A percentile compares a stretch with the other conserved stretches of the same genome.
Evolutionary conservation across 2,888 invertebrate genomes (phyloP).

Genomic region (Agrotis clavis): DNA sequence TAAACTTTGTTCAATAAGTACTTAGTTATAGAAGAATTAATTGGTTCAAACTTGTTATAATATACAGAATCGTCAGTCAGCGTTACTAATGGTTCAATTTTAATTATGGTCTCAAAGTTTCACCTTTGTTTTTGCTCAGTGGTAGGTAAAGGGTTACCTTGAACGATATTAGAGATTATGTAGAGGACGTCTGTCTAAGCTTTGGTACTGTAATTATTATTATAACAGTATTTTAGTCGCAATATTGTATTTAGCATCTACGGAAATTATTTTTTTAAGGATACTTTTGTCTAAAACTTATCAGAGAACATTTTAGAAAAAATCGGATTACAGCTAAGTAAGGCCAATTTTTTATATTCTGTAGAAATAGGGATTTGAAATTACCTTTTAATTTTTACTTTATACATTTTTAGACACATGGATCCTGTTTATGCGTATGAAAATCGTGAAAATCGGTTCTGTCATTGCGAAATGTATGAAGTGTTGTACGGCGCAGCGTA

Average conservation of each 20-base stretch:
- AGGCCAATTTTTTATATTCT: no score
- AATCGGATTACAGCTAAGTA: no score
- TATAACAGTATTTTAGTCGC: conserved; percentile 10
- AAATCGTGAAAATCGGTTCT: no score
- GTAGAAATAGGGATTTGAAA: no score
- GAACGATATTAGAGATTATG: conserved; percentile 24
- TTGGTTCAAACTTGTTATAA: conserved; percentile 55
- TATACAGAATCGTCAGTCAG: conserved; percentile 42
- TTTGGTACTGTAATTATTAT: neutral
- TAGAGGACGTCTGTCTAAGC: conserved; percentile 17
- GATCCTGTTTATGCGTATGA: no score
- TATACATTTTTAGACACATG: no score
- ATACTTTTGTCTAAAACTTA: no score
- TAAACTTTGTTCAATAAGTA: conserved; percentile 61
- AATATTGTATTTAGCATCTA: neutral
- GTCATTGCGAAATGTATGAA: no score
- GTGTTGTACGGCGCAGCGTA: no score
- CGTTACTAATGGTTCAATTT: conserved; percentile 43
- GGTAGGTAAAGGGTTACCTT: conserved; percentile 1
- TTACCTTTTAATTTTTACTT: no score
- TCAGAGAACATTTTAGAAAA: no score
- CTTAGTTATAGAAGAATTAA: conserved; percentile 64
- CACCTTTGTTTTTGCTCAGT: conserved; percentile 33
- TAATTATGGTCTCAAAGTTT: conserved; percentile 44
- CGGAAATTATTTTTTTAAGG: no score